A percentile compares a stretch with the other conserved stretches of the same genome.
Conservation (phyloP, 2,888 invertebrate genomes). For the Eristalis intricaria region DNA sequence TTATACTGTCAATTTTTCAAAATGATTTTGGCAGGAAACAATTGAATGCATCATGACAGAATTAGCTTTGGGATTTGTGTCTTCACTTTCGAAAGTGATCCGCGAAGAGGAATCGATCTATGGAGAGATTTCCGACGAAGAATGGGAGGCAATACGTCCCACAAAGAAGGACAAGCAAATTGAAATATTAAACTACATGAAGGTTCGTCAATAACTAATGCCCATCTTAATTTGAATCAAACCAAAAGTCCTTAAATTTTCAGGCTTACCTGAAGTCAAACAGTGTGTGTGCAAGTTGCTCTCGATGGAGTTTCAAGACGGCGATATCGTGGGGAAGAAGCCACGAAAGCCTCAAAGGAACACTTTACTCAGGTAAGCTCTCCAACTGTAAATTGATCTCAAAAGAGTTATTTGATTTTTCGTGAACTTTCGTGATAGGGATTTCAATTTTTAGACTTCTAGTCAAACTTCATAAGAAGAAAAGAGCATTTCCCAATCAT, state of each 20-base stretch:
- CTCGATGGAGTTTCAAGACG: conserved; percentile 83
- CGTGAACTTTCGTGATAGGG: too few species aligned
- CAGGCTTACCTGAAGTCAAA: conserved; percentile 77
- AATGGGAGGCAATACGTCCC: conserved; percentile 91
- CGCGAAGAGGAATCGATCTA: conserved; percentile 88
- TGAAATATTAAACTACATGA: conserved; percentile 85
- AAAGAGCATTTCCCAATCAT: too few species aligned
- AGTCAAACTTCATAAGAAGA: too few species aligned
- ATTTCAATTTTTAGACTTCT: too few species aligned
- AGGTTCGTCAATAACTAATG: conserved; percentile 81
- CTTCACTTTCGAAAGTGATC: conserved; percentile 87
- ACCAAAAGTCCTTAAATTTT: not conserved
- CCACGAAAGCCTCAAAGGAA: conserved; percentile 74
- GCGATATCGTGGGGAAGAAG: conserved; percentile 84
- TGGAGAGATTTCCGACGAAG: conserved; percentile 90
- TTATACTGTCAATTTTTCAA: too few species aligned
- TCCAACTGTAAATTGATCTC: not conserved
- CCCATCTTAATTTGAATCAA: not conserved
- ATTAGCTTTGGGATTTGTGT: conserved; percentile 85
- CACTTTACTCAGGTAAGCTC: not conserved
- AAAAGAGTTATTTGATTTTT: too few species aligned
- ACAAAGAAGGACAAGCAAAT: conserved; percentile 86
- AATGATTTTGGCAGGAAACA: conserved; percentile 83
- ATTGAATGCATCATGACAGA: conserved; percentile 87
- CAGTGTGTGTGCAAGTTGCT: conserved; percentile 83